Evolutionary conservation across 1,140 invertebrate species (phyloP), one percentile per base, ranked within the genome.

Genomic region (Apis cerana): DNA sequence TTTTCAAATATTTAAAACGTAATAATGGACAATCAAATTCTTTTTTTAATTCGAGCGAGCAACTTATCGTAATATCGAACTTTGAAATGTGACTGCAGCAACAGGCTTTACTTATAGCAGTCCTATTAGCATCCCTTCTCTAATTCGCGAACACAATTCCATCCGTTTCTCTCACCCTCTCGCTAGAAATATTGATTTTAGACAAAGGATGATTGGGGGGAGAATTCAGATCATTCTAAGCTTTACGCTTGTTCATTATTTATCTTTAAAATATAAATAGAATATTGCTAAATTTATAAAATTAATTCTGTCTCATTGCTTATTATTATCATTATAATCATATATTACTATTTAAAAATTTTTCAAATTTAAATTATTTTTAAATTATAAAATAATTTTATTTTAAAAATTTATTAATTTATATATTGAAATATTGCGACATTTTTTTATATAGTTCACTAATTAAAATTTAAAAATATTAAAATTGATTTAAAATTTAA

Each of bases 151-250:
- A 78, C 50, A 54, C 65, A 27, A 21, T 54, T 43, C 52, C 74
- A 61, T 82, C 58, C 64, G 64, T 76, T 83, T 87, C 85, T 87
- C 72, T 91, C 89, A 88, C 89, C 86, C 90, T 91, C 90, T 85
- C 85, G 88, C 85, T 91, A 90, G 90, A 83, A 94, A 93, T 94
- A 94, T 94, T 93, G 93, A 94, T 94, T 91, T 93, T 92, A 71
- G 76, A 86, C 83, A 78, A 80, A 89, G 62, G 83, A 80, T 62
- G 75, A 70, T 75, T 90, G 88, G 89, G 89, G 89, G 91, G 90
- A 90, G 86, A 65, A 84, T 69, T 89, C 75, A 87, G 85, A 85
- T 85, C 81, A 52, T 83, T 43, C 65, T 83, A 76, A 83, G 86
- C 75, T 84, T 75, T 72, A 87, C 75, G 87, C 75, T 81, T 86